Conservation (phyloP, 2,888 invertebrate genomes). For the Rosalia funebris region DNA sequence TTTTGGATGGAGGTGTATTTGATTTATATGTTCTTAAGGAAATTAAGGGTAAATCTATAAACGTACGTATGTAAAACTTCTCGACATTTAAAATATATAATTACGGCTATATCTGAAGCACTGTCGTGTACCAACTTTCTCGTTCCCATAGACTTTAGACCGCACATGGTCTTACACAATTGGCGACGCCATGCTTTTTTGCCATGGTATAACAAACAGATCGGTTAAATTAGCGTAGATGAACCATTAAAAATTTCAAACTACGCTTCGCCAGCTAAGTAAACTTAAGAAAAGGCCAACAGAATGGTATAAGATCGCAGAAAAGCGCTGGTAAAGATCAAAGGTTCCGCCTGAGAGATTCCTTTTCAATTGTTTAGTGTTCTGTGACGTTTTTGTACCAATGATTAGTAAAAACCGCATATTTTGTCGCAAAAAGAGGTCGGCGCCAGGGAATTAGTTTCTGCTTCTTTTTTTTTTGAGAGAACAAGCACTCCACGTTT, state of each 20-base stretch:
- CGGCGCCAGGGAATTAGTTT: slow-evolving; percentile 1
- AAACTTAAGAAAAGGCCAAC: not conserved
- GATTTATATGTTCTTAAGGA: too few relatives aligned
- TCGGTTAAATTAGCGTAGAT: not conserved
- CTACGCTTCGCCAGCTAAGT: not conserved
- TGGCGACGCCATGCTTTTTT: not conserved
- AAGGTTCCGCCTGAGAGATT: slow-evolving; percentile 1
- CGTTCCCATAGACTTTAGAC: not conserved
- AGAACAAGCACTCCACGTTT: not conserved
- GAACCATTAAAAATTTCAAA: not conserved
- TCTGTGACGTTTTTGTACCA: not conserved
- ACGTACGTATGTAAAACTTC: too few relatives aligned
- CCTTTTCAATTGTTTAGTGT: not conserved
- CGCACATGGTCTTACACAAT: not conserved
- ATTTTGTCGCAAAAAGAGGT: not conserved
- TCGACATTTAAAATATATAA: too few relatives aligned
- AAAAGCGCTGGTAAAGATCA: not conserved
- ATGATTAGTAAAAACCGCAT: slow-evolving; percentile 1
- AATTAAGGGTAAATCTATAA: too few relatives aligned
- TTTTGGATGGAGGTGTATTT: too few relatives aligned
- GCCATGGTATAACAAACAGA: not conserved
- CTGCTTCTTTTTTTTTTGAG: not conserved
- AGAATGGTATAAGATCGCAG: not conserved
- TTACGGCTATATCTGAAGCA: too few relatives aligned
- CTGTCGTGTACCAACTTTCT: too few relatives aligned